Evolutionary conservation across 2,113 vertebrate species (phyloP).

Genomic region (Psilopsiagon aurifrons): DNA sequence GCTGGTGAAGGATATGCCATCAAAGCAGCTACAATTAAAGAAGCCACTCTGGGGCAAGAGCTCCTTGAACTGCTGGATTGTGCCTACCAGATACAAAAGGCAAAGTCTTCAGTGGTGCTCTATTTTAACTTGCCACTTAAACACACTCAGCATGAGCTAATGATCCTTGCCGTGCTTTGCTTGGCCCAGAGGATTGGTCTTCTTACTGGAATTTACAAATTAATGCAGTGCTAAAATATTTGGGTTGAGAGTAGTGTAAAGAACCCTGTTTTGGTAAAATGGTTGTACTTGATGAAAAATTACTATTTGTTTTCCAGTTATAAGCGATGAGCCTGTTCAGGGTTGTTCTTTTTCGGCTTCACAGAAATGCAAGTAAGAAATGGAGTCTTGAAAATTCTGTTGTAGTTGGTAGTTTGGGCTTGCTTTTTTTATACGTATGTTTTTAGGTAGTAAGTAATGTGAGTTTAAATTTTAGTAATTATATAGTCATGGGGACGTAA

Average conservation of each 20-base stretch:
- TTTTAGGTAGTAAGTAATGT: not conserved
- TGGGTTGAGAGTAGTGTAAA: not conserved
- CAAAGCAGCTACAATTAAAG: not conserved
- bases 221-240: not conserved
- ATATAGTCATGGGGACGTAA: not conserved
- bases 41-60: not conserved
- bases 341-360: not conserved
- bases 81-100: not conserved
- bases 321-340: not conserved
- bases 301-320: not conserved
- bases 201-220: not conserved
- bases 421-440: not conserved
- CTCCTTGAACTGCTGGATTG: not conserved
- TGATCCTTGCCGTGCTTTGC: not conserved
- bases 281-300: not conserved
- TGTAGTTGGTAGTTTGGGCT: not conserved
- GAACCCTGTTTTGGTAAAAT: not conserved
- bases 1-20: not conserved
- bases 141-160: not conserved
- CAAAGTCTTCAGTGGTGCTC: not conserved
- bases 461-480: constrained; percentile 3
- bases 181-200: not conserved
- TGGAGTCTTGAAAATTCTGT: not conserved
- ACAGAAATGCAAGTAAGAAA: not conserved
- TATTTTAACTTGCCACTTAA: not conserved